These are phyloP conservation scores for Lytechinus variegatus DNA, from an alignment of 35 echinoderm and acorn worm species.

Conservation along the genomic window DNA sequence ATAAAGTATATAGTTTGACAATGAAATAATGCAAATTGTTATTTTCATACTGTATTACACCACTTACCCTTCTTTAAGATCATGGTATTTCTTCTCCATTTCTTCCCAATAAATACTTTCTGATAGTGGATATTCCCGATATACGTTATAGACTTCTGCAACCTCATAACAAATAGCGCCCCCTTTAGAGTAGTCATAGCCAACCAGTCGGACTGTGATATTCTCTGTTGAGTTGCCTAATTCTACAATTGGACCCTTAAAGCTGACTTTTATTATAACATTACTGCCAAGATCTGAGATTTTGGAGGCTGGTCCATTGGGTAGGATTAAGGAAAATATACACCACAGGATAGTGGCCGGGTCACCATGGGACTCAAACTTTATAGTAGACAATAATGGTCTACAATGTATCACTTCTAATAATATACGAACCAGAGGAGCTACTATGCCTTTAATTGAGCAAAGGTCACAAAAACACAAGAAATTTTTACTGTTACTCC, in stretches of 20 bases:
- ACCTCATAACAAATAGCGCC: background rate
- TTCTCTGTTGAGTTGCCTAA: conserved; percentile 6
- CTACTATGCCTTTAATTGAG: too few relatives aligned
- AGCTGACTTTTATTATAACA: background rate
- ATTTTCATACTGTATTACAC: background rate
- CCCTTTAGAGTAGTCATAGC: background rate
- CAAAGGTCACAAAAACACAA: too few relatives aligned
- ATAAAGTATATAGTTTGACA: too few relatives aligned
- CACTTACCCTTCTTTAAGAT: background rate
- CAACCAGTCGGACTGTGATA: background rate
- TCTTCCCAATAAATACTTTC: background rate
- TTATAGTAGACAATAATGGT: too few relatives aligned
- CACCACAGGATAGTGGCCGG: too few relatives aligned
- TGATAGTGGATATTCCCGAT: background rate
- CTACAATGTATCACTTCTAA: too few relatives aligned
- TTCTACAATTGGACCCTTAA: background rate
- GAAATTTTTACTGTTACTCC: too few relatives aligned
- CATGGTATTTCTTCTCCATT: background rate
- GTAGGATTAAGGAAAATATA: background rate
- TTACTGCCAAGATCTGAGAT: background rate
- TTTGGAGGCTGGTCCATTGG: background rate
- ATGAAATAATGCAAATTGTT: too few relatives aligned
- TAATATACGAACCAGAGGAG: too few relatives aligned
- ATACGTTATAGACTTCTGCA: background rate
- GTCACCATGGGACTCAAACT: too few relatives aligned